phyloP scores from a whole-genome alignment of 2,113 vertebrate species.

The Ondatra zibethicus region DNA sequence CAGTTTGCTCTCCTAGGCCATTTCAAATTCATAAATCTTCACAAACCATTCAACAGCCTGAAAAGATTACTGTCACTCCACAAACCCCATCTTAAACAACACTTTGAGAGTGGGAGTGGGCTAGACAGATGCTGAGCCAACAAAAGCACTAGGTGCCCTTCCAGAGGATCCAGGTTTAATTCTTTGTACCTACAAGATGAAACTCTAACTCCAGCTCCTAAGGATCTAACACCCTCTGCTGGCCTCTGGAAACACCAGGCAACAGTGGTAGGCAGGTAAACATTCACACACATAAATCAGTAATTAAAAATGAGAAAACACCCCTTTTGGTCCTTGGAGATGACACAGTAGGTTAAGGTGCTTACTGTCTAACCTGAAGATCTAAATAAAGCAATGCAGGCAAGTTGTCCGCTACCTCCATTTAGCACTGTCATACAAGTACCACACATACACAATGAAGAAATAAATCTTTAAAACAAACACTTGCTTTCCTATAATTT shows the following conservation, averaged over 20 bases:
- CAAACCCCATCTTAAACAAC: constrained; percentile 31
- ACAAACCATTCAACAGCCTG: constrained; percentile 16
- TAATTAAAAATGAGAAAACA: not conserved
- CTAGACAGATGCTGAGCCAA: not conserved
- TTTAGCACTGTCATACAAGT: not conserved
- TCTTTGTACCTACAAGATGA: not conserved
- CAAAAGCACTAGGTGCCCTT: not conserved
- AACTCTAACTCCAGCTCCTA: not conserved
- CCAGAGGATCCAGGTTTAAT: not conserved
- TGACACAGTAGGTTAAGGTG: not conserved
- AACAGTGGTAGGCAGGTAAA: not conserved
- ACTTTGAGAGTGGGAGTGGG: not conserved
- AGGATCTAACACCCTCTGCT: not conserved
- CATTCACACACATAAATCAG: not conserved
- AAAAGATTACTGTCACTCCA: not conserved
- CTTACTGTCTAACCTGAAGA: not conserved
- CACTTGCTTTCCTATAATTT: not conserved
- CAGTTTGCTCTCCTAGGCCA: not conserved
- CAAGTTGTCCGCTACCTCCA: not conserved
- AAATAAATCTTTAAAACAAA: not conserved
- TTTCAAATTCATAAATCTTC: constrained; percentile 42
- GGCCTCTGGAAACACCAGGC: not conserved
- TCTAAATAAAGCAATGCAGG: not conserved
- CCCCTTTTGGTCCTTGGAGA: not conserved
- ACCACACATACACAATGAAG: not conserved